Evolutionary conservation across 2,888 invertebrate genomes (phyloP).

Genomic region (Mesorhabditis spiculigera): DNA sequence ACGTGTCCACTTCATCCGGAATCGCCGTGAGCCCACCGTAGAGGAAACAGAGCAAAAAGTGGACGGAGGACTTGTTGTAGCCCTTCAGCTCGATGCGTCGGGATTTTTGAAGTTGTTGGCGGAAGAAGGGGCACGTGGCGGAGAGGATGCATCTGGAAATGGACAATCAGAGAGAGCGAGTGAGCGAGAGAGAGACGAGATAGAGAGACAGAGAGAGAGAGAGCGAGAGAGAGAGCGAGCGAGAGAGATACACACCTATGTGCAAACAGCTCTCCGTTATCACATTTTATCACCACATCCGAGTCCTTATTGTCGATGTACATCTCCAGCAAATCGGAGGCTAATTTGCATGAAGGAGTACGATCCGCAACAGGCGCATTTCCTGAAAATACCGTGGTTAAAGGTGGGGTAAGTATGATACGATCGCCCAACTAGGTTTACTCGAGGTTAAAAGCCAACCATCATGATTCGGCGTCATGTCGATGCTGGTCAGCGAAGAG

Average conservation of each 20-base stretch:
- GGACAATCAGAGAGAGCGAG: background rate
- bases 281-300: constrained; percentile 77
- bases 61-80: constrained; percentile 79
- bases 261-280: constrained; percentile 78
- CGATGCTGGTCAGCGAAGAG: constrained; percentile 54
- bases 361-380: constrained; percentile 25
- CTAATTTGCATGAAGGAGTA: constrained; percentile 69
- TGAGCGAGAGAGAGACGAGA: background rate
- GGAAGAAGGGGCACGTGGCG: constrained; percentile 86
- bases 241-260: constrained; percentile 76
- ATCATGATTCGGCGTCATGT: constrained; percentile 33
- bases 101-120: constrained; percentile 62
- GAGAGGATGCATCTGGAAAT: constrained; percentile 73
- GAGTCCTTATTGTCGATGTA: constrained; percentile 85
- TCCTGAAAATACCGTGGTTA: constrained; percentile 9
- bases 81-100: constrained; percentile 37
- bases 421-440: background rate
- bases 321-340: constrained; percentile 83
- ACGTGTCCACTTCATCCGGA: constrained; percentile 70
- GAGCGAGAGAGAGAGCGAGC: too few species aligned
- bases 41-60: constrained; percentile 86
- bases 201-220: background rate
- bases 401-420: background rate
- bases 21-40: constrained; percentile 87
- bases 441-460: background rate